Evolutionary conservation across 1,140 invertebrate genomes (phyloP).

Genomic region (Drosophila sucinea): DNA sequence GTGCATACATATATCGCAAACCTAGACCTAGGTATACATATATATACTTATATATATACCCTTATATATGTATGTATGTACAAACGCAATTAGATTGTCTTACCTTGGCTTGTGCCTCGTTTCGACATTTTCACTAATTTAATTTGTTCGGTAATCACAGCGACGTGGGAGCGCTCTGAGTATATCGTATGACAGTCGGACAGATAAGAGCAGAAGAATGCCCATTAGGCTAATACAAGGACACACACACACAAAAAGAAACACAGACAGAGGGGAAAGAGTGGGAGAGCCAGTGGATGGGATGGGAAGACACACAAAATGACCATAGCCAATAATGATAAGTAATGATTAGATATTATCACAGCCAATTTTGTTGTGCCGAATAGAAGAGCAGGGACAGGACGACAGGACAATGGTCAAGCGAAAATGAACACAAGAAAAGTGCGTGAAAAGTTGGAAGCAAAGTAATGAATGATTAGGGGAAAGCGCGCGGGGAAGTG

Average conservation of each 20-base stretch:
- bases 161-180: conserved; percentile 25
- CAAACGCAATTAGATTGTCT: conserved; percentile 69
- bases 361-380: conserved; percentile 61
- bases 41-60: not conserved
- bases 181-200: conserved; percentile 29
- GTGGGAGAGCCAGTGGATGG: not conserved
- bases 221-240: conserved; percentile 54
- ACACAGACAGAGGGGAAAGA: not conserved
- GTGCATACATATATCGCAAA: conserved; percentile 12
- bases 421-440: conserved; percentile 28
- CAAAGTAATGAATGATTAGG: not conserved
- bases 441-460: conserved; percentile 20
- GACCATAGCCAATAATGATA: conserved; percentile 73
- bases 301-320: conserved; percentile 32
- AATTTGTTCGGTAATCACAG: conserved; percentile 72
- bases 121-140: conserved; percentile 71
- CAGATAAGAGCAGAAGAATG: conserved; percentile 37
- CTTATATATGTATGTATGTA: not conserved
- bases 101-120: conserved; percentile 55
- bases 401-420: conserved; percentile 42
- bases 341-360: conserved; percentile 81
- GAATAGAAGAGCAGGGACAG: conserved; percentile 42
- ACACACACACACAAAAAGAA: conserved; percentile 14
- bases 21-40: not conserved
- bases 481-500: conserved; percentile 28